A percentile compares a stretch with the other conserved stretches of the same genome.
Evolutionary conservation across 2,113 vertebrate species (phyloP).

Genomic region (Bos javanicus): DNA sequence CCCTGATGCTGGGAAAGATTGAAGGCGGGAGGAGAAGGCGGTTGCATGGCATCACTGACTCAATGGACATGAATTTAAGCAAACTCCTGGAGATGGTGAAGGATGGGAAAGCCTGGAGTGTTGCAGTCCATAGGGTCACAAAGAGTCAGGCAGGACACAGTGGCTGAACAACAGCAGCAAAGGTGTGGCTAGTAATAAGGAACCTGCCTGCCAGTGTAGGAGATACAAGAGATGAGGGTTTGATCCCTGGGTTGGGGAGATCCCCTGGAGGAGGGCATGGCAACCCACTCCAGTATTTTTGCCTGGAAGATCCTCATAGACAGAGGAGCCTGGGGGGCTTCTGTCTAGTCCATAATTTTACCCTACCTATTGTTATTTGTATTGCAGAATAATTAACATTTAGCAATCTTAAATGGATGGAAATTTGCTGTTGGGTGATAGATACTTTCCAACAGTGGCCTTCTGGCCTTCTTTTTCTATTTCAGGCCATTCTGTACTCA

Average conservation of each 20-base stretch:
- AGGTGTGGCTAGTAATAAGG: not conserved
- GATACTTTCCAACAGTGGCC: not conserved
- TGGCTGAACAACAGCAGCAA: not conserved
- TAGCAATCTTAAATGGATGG: not conserved
- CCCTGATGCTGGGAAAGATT: not conserved
- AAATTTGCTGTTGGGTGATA: not conserved
- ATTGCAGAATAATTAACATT: not conserved
- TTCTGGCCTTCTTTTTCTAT: not conserved
- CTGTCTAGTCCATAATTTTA: not conserved
- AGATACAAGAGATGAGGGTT: not conserved
- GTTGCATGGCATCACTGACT: not conserved
- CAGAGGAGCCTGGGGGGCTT: not conserved
- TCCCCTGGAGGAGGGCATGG: not conserved
- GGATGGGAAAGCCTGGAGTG: not conserved
- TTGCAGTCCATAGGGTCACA: not conserved
- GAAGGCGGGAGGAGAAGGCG: not conserved
- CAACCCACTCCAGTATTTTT: not conserved
- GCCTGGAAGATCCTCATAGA: not conserved
- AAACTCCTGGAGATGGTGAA: not conserved
- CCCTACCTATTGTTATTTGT: not conserved
- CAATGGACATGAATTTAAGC: not conserved
- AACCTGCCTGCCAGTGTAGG: not conserved
- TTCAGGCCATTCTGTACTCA: not conserved
- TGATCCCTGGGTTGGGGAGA: not conserved
- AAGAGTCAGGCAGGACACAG: not conserved